Conservation (phyloP, 2,113 vertebrate species). For the Zosterops japonicus region DNA sequence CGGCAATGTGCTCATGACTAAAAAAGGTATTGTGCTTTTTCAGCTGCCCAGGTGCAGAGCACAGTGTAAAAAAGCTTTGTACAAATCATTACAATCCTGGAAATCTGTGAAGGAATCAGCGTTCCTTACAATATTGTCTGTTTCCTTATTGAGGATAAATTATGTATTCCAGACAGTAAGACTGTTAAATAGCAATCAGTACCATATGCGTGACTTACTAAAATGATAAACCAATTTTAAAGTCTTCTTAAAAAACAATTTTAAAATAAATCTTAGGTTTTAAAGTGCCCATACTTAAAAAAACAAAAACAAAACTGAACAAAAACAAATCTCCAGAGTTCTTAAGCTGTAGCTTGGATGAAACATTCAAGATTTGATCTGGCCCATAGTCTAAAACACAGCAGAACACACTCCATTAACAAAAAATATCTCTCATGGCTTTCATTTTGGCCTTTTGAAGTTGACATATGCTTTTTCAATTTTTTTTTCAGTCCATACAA, state of each 20-base stretch:
- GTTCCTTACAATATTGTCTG: not conserved
- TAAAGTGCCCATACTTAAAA: not conserved
- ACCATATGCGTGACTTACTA: not conserved
- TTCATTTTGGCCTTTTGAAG: not conserved
- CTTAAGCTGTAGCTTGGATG: not conserved
- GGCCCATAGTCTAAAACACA: not conserved
- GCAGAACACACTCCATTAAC: not conserved
- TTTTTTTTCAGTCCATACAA: not conserved
- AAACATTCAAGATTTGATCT: not conserved
- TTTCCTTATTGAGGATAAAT: not conserved
- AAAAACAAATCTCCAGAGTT: not conserved
- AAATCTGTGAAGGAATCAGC: not conserved
- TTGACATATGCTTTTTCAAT: not conserved
- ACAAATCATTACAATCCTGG: not conserved
- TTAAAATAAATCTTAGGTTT: not conserved
- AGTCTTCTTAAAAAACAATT: not conserved
- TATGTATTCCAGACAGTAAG: not conserved
- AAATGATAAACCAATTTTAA: not conserved
- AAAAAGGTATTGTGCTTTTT: not conserved
- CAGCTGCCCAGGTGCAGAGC: not conserved
- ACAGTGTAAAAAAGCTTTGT: not conserved
- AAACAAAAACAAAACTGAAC: not conserved
- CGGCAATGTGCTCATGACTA: accelerated
- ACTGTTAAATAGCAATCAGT: not conserved
- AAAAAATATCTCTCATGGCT: not conserved